Conservation (phyloP, 2,888 invertebrate species). For the Penaeus monodon region DNA sequence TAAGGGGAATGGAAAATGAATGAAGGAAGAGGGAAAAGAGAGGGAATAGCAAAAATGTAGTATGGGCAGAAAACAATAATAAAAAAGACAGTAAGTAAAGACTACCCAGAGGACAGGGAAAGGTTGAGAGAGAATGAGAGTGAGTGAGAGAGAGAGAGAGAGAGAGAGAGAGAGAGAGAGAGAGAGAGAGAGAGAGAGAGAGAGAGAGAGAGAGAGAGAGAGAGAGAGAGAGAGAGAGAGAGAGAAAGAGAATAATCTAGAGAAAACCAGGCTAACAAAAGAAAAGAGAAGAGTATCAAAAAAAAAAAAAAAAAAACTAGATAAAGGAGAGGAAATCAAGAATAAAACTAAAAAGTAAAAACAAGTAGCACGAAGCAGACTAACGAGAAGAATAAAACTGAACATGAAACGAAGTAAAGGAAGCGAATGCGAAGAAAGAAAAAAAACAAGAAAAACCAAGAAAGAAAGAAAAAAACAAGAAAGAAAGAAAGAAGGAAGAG, state of each 20-base stretch:
- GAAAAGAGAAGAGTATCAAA: background rate
- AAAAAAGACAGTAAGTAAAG: background rate
- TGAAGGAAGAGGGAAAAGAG: background rate
- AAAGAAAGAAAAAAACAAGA: too few species aligned
- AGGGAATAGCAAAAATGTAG: background rate
- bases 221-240: constrained; percentile 22
- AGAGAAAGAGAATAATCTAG: background rate
- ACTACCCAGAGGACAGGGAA: background rate
- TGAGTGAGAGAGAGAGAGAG: background rate
- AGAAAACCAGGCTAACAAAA: too few species aligned
- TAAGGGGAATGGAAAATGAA: background rate
- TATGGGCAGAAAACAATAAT: too few species aligned
- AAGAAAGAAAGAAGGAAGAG: too few species aligned
- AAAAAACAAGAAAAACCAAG: too few species aligned
- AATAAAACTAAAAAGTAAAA: too few species aligned
- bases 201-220: constrained; percentile 22
- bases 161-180: background rate
- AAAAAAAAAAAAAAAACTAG: background rate
- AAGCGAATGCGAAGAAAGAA: too few species aligned
- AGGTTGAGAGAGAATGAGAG: background rate
- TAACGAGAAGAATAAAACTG: too few species aligned
- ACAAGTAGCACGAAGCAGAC: too few species aligned
- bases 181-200: constrained; percentile 3
- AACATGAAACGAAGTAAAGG: too few species aligned
- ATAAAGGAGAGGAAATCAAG: background rate